phyloP scores from a whole-genome alignment of 2,113 vertebrate genomes.

The Eretmochelys imbricata region DNA sequence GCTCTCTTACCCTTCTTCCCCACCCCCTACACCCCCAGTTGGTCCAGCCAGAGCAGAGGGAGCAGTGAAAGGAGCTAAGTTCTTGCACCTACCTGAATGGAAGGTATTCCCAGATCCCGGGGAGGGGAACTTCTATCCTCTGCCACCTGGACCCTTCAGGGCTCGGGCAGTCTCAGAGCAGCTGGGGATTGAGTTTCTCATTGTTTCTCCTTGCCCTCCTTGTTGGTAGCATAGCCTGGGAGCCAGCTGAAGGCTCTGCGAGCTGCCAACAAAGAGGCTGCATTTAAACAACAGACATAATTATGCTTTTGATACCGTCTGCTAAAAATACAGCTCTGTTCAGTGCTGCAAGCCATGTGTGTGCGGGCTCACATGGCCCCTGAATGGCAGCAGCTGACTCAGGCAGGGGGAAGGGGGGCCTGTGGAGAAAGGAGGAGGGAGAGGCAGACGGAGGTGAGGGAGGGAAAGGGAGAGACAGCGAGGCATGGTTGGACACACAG shows the following conservation, averaged over 20 bases:
- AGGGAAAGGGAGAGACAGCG: neutral
- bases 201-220: slow-evolving; percentile 9
- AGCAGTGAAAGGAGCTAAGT: neutral
- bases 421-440: neutral
- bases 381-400: neutral
- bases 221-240: neutral
- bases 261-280: slow-evolving; percentile 10
- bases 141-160: neutral
- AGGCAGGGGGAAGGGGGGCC: neutral
- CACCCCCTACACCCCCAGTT: neutral
- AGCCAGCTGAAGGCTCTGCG: slow-evolving; percentile 19
- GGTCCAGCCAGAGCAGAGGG: neutral
- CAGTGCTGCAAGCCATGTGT: slow-evolving; percentile 53
- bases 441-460: neutral
- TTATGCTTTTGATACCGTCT: slow-evolving; percentile 56
- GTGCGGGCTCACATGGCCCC: slow-evolving; percentile 58
- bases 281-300: slow-evolving; percentile 52
- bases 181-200: neutral
- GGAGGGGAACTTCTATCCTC: too few relatives aligned
- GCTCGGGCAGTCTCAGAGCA: neutral
- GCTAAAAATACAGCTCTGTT: slow-evolving; percentile 63
- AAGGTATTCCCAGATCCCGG: neutral
- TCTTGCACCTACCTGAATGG: neutral
- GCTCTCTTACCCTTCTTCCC: neutral
- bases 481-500: neutral